A percentile compares a stretch with the other conserved stretches of the same genome.
These are phyloP conservation scores for Notoglanidium macrostoma DNA, from an alignment of 2,797 vertebrate species.

Conservation along the genomic window DNA sequence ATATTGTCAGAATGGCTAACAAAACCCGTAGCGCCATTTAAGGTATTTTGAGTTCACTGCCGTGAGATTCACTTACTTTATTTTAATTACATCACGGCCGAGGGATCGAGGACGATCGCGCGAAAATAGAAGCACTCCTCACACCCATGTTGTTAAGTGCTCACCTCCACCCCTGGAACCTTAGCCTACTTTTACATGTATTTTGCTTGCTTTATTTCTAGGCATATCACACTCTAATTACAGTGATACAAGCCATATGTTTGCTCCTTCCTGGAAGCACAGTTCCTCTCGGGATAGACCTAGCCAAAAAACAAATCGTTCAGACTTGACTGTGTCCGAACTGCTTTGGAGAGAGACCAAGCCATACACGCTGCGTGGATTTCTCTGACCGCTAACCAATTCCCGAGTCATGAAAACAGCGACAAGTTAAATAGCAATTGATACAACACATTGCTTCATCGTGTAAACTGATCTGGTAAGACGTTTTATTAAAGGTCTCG, in stretches of 20 bases:
- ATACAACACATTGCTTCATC: background rate
- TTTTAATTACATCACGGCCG: conserved; percentile 26
- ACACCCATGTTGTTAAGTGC: conserved; percentile 7
- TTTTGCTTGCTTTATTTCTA: conserved; percentile 10
- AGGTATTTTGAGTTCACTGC: conserved; percentile 7
- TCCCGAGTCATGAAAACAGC: background rate
- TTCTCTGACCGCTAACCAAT: background rate
- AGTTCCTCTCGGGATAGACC: conserved; percentile 4
- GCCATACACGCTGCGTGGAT: background rate
- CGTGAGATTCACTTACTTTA: background rate
- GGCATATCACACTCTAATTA: conserved; percentile 16
- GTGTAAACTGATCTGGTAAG: background rate
- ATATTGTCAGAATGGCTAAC: conserved; percentile 11
- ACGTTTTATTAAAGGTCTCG: background rate
- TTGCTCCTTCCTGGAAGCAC: conserved; percentile 19
- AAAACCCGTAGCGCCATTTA: conserved; percentile 16
- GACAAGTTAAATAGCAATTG: background rate
- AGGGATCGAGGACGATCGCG: background rate
- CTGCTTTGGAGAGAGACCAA: conserved; percentile 8
- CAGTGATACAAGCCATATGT: conserved; percentile 17
- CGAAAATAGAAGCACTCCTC: conserved; percentile 23
- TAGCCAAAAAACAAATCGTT: conserved; percentile 3
- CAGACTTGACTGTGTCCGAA: background rate
- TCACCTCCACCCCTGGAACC: conserved; percentile 18
- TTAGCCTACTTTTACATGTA: conserved; percentile 30